These are phyloP conservation scores for Odocoileus virginianus DNA, from an alignment of 2,113 vertebrate species.

Conservation along the genomic window DNA sequence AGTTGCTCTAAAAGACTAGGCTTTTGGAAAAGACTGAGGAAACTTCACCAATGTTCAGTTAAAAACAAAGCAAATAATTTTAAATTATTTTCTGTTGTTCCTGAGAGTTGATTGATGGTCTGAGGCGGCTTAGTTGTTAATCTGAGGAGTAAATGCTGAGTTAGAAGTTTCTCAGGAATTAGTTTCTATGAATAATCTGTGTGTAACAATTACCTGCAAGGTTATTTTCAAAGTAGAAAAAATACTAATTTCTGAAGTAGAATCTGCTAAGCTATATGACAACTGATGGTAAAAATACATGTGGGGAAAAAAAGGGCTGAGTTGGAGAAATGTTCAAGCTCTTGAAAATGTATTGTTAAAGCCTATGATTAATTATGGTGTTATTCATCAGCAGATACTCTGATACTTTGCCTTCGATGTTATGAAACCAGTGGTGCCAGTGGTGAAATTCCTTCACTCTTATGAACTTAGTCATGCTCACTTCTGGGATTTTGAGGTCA, in stretches of 20 bases:
- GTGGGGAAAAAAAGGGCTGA: neutral
- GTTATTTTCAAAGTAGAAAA: neutral
- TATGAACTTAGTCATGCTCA: neutral
- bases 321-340: neutral
- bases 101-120: neutral
- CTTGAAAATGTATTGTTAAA: neutral
- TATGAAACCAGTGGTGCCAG: neutral
- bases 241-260: neutral
- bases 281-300: neutral
- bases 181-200: neutral
- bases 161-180: neutral
- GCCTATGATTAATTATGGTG: neutral
- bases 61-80: neutral
- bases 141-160: neutral
- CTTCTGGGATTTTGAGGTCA: neutral
- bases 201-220: neutral
- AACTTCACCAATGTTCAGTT: neutral
- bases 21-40: neutral
- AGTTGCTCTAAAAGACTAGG: neutral
- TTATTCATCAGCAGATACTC: neutral
- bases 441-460: neutral
- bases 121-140: neutral
- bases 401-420: neutral
- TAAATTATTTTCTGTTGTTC: neutral
- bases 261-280: neutral